Evolutionary conservation across 2,888 invertebrate genomes (phyloP).

Genomic region (Neoitamus cyanurus): DNA sequence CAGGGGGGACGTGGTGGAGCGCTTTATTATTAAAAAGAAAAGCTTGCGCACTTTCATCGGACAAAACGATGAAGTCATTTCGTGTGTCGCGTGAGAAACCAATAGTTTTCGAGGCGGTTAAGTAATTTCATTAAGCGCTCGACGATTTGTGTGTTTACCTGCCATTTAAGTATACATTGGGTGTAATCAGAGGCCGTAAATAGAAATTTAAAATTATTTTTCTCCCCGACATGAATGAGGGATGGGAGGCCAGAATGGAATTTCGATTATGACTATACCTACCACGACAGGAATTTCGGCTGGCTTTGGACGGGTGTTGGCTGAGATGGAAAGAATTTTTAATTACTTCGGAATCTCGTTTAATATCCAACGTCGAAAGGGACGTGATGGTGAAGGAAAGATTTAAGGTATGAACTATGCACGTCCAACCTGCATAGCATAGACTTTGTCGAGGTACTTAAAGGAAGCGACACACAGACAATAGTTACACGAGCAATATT

Average conservation of each 20-base stretch:
- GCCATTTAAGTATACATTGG: neutral
- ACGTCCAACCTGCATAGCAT: neutral
- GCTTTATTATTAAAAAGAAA: neutral
- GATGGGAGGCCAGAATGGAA: neutral
- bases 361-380: neutral
- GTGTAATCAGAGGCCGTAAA: neutral
- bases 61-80: conserved; percentile 3
- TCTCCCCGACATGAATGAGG: neutral
- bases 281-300: neutral
- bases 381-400: neutral
- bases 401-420: neutral
- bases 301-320: neutral
- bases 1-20: neutral
- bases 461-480: no score
- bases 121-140: neutral
- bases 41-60: neutral
- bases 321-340: neutral
- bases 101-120: neutral
- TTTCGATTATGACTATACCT: neutral
- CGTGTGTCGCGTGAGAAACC: neutral
- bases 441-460: no score
- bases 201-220: neutral
- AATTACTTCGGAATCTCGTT: neutral
- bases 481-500: no score
- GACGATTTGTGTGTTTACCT: neutral